These are phyloP conservation scores for Spinibarbus caldwelli DNA, from an alignment of 2,797 vertebrate species.

Conservation along the genomic window DNA sequence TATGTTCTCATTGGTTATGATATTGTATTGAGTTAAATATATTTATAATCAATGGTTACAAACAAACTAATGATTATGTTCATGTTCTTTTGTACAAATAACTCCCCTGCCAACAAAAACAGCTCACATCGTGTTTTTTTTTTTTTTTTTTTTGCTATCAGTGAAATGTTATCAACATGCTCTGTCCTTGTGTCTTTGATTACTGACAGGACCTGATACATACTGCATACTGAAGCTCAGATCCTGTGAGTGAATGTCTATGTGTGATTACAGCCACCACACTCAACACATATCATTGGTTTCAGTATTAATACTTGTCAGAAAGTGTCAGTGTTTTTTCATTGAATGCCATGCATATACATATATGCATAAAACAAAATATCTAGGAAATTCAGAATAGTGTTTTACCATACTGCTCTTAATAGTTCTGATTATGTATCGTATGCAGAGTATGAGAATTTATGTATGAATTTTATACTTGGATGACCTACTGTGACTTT, in stretches of 20 bases:
- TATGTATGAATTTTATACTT: too few species aligned
- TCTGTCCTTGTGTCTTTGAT: constrained; percentile 56
- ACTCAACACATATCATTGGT: not conserved
- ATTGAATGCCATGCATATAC: too few species aligned
- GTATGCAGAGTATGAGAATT: too few species aligned
- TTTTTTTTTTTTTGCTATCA: constrained; percentile 43
- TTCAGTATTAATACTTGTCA: not conserved
- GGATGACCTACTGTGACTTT: not conserved
- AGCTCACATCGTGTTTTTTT: not conserved
- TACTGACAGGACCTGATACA: constrained; percentile 5
- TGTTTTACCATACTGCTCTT: too few species aligned
- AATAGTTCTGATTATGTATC: too few species aligned
- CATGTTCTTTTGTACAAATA: not conserved
- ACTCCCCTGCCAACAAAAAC: not conserved
- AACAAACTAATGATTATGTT: not conserved
- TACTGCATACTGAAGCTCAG: not conserved
- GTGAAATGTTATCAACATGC: not conserved
- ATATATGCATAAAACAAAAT: too few species aligned
- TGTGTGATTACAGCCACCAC: not conserved
- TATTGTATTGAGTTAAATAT: not conserved
- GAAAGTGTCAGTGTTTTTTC: too few species aligned
- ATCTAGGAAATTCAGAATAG: too few species aligned
- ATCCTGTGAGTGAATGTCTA: not conserved
- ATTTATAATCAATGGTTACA: not conserved
- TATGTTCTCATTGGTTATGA: not conserved